Conservation (phyloP, 1,140 invertebrate species). For the Theocolax elegans region DNA sequence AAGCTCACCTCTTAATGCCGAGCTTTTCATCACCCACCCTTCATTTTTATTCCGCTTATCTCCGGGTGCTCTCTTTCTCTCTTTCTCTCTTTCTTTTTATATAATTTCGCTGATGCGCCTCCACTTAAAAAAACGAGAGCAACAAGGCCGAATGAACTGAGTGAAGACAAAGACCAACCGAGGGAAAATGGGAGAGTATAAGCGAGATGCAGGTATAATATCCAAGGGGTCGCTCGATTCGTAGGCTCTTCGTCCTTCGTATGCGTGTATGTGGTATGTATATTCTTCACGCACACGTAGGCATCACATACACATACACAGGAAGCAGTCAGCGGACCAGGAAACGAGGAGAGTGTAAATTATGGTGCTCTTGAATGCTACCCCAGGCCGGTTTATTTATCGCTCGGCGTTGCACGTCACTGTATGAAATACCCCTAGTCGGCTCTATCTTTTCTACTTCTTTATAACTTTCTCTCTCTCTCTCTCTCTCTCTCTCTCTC, state of each 20-base stretch:
- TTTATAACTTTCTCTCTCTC: constrained; percentile 6
- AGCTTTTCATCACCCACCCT: background rate
- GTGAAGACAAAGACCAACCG: background rate
- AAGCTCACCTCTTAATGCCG: background rate
- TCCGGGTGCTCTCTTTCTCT: background rate
- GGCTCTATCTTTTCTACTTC: background rate
- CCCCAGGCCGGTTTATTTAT: constrained; percentile 53
- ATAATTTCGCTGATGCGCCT: constrained; percentile 4
- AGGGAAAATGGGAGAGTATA: background rate
- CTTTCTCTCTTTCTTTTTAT: background rate
- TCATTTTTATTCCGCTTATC: background rate
- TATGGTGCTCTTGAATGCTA: constrained; percentile 53
- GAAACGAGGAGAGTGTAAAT: constrained; percentile 58
- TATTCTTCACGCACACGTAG: background rate
- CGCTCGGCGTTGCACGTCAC: constrained; percentile 34
- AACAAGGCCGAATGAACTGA: no score
- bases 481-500: no score
- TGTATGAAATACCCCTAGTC: constrained; percentile 1
- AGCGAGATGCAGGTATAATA: background rate
- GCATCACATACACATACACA: constrained; percentile 35
- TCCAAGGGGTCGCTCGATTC: background rate
- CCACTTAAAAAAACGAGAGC: background rate
- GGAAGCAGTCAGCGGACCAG: constrained; percentile 32
- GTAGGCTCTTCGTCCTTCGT: no score
- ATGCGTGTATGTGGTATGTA: background rate